Evolutionary conservation across 2,888 invertebrate genomes (phyloP), one percentile per base, ranked within the genome.

Genomic region (Harmothoe impar): DNA sequence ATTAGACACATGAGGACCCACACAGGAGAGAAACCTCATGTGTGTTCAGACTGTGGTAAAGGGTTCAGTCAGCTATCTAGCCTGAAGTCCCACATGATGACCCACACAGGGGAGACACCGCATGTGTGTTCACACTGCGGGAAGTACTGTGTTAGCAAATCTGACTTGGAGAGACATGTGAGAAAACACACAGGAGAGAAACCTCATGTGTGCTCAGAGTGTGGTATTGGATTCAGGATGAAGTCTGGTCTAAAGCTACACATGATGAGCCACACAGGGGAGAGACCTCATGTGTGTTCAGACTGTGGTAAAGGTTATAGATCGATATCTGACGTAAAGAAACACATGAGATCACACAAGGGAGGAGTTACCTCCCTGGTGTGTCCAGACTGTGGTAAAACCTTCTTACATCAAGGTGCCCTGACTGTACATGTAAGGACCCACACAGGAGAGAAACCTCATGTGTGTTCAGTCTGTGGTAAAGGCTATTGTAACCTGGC

Each of bases 241-340:
- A 5, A 17, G 20, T 5, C 3, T 62, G 15, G 15, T 3, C 62
- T 62, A 62, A 62, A 62, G 20, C 5, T 7, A 3, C 62, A 62
- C 15, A 62, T 62, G 62, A 1, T 62, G 62, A 62, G 1, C 1
- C 62, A 62, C 62, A 62, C 10, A 62, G 62, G 15, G 1, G 62
- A n/a, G 5, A 86, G n/a, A n/a, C 51, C 86, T 17, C 52, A 51
- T 86, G 52, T 35, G n/a, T 86, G 86, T 86, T 25, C 43, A 23
- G 43, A 35, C 17, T 86, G 86, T 51, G 86, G 86, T 29, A 86
- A 86, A 51, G 86, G 86, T 25, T 86, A 33, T 51, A n/a, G 10
- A 51, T 23, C n/a, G 51, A 12, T 7, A 7, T 3, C 33, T 7
- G 52, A n/a, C 20, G 7, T 86, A 12, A 86, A 10, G 5, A 12